phyloP scores from a whole-genome alignment of 2,113 vertebrate species.

The Willisornis vidua region DNA sequence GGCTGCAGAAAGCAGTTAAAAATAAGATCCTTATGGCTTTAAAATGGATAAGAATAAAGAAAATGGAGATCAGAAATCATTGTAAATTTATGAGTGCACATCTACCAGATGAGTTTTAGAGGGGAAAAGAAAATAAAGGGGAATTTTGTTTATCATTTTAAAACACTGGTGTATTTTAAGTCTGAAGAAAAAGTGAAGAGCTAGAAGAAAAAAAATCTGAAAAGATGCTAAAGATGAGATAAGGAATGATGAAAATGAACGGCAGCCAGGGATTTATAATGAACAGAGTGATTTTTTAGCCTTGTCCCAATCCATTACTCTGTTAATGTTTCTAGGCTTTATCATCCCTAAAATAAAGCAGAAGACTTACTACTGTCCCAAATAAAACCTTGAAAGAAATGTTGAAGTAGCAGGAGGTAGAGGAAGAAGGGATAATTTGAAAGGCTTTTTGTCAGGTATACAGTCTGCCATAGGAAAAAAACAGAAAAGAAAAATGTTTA shows the following conservation, averaged over 20 bases:
- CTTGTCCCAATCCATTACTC: not conserved
- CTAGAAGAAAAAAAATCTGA: not conserved
- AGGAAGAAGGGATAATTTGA: not conserved
- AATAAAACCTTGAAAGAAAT: not conserved
- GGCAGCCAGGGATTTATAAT: not conserved
- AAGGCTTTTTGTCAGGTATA: not conserved
- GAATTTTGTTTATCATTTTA: not conserved
- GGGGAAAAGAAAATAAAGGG: not conserved
- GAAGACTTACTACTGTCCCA: not conserved
- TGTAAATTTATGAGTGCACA: not conserved
- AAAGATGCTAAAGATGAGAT: not conserved
- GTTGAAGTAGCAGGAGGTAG: not conserved
- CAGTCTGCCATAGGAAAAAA: not conserved
- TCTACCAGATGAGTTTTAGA: not conserved
- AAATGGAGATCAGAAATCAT: not conserved
- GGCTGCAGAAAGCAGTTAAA: not conserved
- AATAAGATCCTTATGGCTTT: not conserved
- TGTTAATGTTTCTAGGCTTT: not conserved
- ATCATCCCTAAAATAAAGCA: not conserved
- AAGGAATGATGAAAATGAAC: not conserved
- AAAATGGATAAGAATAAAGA: not conserved
- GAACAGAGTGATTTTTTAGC: not conserved
- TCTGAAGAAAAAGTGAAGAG: not conserved
- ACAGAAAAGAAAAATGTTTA: accelerated
- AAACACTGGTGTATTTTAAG: not conserved